Evolutionary conservation across 2,888 invertebrate species (phyloP).

Genomic region (Chrysomela aeneicollis): DNA sequence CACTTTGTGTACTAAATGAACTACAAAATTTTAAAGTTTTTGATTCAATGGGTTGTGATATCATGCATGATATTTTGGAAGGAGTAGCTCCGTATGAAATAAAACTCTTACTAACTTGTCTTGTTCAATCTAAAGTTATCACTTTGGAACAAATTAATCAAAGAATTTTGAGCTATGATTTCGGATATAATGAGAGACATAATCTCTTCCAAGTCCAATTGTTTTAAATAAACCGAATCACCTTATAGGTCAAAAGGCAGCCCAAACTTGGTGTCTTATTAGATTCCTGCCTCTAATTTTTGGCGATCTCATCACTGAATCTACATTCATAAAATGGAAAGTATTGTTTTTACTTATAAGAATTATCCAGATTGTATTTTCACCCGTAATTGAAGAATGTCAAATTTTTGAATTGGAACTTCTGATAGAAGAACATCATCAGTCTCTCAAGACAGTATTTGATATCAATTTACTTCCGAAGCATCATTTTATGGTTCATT

Average conservation of each 20-base stretch:
- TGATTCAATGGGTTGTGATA: too few relatives aligned
- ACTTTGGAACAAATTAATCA: background rate
- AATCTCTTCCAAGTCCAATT: too few relatives aligned
- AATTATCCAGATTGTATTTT: slow-evolving; percentile 6
- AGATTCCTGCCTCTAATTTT: slow-evolving; percentile 17
- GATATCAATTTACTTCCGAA: slow-evolving; percentile 1
- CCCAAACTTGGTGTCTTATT: slow-evolving; percentile 15
- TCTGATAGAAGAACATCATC: slow-evolving; percentile 8
- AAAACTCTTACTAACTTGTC: background rate
- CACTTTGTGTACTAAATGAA: background rate
- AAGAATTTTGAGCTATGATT: too few relatives aligned
- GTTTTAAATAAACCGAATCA: slow-evolving; percentile 11
- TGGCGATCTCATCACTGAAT: slow-evolving; percentile 1
- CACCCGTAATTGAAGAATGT: too few relatives aligned
- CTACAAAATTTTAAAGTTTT: background rate
- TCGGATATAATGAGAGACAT: background rate
- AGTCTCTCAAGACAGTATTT: background rate
- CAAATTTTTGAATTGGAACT: slow-evolving; percentile 10
- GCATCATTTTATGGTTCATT: slow-evolving; percentile 9
- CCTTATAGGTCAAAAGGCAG: slow-evolving; percentile 22
- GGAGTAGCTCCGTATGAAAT: too few relatives aligned
- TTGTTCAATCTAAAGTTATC: slow-evolving; percentile 1
- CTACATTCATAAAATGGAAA: slow-evolving; percentile 11
- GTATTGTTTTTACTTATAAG: slow-evolving; percentile 7
- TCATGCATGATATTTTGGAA: too few relatives aligned